Conservation (phyloP, 2,113 vertebrate species). For the Clarias gariepinus region DNA sequence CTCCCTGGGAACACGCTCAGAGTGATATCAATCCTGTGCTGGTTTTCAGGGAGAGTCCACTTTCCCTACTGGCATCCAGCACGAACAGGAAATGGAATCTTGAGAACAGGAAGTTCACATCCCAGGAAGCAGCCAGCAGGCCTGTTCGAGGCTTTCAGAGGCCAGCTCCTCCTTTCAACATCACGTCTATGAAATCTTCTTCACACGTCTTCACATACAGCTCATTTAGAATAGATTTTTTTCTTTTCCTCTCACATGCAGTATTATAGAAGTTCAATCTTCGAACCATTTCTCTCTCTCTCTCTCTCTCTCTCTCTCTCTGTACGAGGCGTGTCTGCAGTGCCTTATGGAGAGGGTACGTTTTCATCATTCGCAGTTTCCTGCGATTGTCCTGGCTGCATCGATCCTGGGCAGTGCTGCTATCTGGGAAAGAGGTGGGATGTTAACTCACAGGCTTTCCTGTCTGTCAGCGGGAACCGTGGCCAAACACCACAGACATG, state of each 20-base stretch:
- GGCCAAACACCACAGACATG: conserved; percentile 54
- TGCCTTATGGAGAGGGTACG: conserved; percentile 52
- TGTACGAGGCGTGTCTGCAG: conserved; percentile 14
- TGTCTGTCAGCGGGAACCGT: conserved; percentile 54
- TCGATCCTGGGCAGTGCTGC: conserved; percentile 56
- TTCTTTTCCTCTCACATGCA: not conserved
- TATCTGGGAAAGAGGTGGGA: conserved; percentile 74
- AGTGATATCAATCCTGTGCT: not conserved
- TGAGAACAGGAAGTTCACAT: conserved; percentile 46
- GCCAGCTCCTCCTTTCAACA: conserved; percentile 12
- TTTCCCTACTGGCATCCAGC: not conserved
- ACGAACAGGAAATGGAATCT: conserved; percentile 51
- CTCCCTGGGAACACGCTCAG: not conserved
- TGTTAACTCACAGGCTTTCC: conserved; percentile 66
- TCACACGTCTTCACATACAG: not conserved
- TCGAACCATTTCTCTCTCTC: conserved; percentile 1
- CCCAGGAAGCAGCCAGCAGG: conserved; percentile 40
- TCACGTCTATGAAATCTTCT: not conserved
- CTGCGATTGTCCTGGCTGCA: conserved; percentile 73
- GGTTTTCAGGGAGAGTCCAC: not conserved
- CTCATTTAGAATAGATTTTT: not conserved
- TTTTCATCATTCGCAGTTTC: conserved; percentile 72
- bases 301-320: conserved; percentile 34
- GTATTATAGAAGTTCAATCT: not conserved
- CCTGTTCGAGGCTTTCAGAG: conserved; percentile 48